These are phyloP conservation scores for Gymnoscopelus braueri DNA, from an alignment of 2,797 vertebrate genomes.

Conservation along the genomic window DNA sequence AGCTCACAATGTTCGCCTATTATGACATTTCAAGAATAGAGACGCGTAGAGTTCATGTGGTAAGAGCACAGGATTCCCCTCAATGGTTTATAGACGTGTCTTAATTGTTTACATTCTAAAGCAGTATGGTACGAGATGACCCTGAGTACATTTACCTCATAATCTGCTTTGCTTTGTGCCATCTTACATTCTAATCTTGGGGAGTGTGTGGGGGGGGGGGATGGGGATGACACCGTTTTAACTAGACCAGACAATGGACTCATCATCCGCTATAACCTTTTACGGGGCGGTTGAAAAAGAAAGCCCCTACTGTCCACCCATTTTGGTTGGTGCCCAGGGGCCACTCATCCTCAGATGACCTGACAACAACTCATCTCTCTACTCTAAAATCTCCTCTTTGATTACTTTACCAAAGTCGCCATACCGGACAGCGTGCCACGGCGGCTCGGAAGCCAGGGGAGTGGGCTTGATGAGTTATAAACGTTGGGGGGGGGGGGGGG, in stretches of 20 bases:
- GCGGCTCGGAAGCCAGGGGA: not conserved
- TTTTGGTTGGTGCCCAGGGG: conserved; percentile 17
- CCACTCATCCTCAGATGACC: conserved; percentile 54
- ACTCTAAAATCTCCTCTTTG: conserved; percentile 34
- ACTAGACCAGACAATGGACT: not conserved
- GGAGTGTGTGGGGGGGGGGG: no score
- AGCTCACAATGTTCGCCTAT: no score
- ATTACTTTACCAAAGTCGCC: conserved; percentile 52
- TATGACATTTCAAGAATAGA: no score
- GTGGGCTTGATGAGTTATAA: conserved; percentile 5
- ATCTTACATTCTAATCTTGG: not conserved
- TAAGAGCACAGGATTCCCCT: no score
- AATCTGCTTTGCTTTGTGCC: not conserved
- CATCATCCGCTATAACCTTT: not conserved
- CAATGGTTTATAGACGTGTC: no score
- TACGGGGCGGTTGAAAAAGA: conserved; percentile 19
- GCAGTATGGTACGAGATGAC: not conserved
- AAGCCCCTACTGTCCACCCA: no score
- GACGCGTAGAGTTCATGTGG: no score
- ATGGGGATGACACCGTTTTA: not conserved
- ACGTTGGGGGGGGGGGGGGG: not conserved
- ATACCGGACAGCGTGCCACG: not conserved
- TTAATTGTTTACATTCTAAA: not conserved
- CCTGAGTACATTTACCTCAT: not conserved
- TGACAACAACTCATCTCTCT: conserved; percentile 18